Base-by-base conservation (phyloP, 2,888 invertebrate genomes). In the Sesia apiformis region DNA sequence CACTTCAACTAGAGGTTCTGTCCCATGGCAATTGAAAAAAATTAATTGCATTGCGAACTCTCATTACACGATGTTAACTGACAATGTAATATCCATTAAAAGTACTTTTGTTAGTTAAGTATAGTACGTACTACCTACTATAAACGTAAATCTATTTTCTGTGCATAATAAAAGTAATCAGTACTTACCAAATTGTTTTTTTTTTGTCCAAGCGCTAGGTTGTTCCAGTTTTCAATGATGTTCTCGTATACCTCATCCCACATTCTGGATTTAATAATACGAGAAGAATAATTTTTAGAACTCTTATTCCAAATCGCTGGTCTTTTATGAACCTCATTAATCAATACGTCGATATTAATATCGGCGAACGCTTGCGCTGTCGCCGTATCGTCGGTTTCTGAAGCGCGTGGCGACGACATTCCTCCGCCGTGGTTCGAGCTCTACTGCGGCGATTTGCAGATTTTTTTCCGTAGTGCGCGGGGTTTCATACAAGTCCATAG, bases 1-100 rank as follows among this genome's bases (percentile, higher is more conserved):
- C 55, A 58, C 55, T 49, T 61, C 59, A 53, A 60, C 60, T 39
- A 53, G 53, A 56, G 63, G 63, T 51, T 51, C 53, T 49, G 52
- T 62, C 53, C 55, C 57, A 42, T 61, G 58, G 57, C 56, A 62
- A 56, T 58, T 58, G 55, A 53, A 5, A 23, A 51, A 51, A 51
- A 5, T 38, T 49, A 49, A 49, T 49, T 49, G 23, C n/a, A 5
- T n/a, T 49, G 41, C 41, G 41, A 5, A 41, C 4, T 5, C 4
- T 41, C 6, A 41, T 41, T n/a, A n/a, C n/a, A n/a, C n/a, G n/a
- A n/a, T n/a, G n/a, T n/a, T n/a, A n/a, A n/a, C n/a, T n/a, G n/a
- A n/a, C n/a, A n/a, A n/a, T n/a, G n/a, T n/a, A n/a, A n/a, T n/a
- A n/a, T n/a, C n/a, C n/a, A n/a, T n/a, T n/a, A n/a, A n/a, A n/a